These are phyloP conservation scores for Bombus balteatus DNA, from an alignment of 1,140 invertebrate genomes.

Conservation along the genomic window DNA sequence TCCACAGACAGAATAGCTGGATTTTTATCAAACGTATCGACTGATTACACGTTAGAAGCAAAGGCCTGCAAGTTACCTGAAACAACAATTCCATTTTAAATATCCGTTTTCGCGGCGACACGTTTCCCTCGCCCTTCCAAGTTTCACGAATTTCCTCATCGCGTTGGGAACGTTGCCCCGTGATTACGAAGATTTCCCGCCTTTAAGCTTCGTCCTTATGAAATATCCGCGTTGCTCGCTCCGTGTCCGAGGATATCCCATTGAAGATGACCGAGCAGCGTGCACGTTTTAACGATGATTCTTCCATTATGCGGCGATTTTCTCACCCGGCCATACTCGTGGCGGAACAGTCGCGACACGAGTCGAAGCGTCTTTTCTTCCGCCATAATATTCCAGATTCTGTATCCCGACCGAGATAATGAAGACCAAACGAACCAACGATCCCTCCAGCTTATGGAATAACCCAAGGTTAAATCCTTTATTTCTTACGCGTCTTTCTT, in stretches of 20 bases:
- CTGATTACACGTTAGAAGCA: background rate
- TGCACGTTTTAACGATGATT: conserved; percentile 36
- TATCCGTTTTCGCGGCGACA: too few relatives aligned
- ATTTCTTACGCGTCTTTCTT: background rate
- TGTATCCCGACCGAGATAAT: background rate
- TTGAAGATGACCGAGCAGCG: conserved; percentile 17
- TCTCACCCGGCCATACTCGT: background rate
- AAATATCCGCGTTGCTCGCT: conserved; percentile 10
- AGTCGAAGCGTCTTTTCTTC: background rate
- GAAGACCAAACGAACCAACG: background rate
- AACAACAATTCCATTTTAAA: background rate
- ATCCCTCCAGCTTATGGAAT: background rate
- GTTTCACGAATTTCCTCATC: background rate
- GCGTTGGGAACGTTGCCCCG: background rate
- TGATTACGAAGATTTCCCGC: conserved; percentile 17
- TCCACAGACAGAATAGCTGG: too few relatives aligned
- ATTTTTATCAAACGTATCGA: too few relatives aligned
- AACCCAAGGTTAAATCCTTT: background rate
- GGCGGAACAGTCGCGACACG: background rate
- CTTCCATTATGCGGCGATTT: conserved; percentile 10
- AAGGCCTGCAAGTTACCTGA: background rate
- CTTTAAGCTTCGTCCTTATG: background rate
- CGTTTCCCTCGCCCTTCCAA: background rate
- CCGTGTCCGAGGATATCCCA: background rate
- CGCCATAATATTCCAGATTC: too few relatives aligned